These are phyloP conservation scores for Nemotelus nigrinus DNA, from an alignment of 2,888 invertebrate species.

Conservation along the genomic window DNA sequence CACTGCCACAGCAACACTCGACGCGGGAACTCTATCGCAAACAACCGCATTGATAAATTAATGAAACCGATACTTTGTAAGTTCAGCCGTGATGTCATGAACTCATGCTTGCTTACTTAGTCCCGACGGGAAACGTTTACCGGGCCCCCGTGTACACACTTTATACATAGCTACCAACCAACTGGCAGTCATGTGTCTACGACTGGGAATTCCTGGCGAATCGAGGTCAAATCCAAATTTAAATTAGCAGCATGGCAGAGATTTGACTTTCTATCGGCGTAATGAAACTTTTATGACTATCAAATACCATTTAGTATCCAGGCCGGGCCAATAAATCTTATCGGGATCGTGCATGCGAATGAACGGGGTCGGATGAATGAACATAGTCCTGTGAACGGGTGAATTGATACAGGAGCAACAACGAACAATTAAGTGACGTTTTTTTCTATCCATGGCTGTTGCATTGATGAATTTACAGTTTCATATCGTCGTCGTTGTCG, in stretches of 20 bases:
- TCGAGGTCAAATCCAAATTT: slow-evolving; percentile 3
- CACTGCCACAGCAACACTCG: no score
- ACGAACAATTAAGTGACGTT: slow-evolving; percentile 12
- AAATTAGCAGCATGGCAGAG: background rate
- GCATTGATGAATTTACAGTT: background rate
- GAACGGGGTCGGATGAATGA: background rate
- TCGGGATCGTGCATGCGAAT: background rate
- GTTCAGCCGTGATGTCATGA: background rate
- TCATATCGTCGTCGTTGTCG: background rate
- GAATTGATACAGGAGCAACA: background rate
- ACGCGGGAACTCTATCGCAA: background rate
- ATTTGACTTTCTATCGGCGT: slow-evolving; percentile 14
- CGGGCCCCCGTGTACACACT: background rate
- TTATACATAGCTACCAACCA: background rate
- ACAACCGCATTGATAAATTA: background rate
- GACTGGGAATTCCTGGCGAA: background rate
- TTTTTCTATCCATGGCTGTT: background rate
- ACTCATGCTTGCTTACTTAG: slow-evolving; percentile 3
- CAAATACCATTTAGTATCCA: background rate
- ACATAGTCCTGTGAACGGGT: background rate
- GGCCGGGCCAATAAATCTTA: slow-evolving; percentile 1
- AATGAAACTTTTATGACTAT: slow-evolving; percentile 16
- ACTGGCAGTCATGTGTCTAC: background rate
- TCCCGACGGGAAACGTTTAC: background rate
- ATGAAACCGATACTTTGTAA: background rate